A percentile compares a stretch with the other conserved stretches of the same genome.
These are phyloP conservation scores for mouse (Mus musculus) DNA, from an alignment of 2,113 vertebrate genomes.

Conservation along the genomic window DNA sequence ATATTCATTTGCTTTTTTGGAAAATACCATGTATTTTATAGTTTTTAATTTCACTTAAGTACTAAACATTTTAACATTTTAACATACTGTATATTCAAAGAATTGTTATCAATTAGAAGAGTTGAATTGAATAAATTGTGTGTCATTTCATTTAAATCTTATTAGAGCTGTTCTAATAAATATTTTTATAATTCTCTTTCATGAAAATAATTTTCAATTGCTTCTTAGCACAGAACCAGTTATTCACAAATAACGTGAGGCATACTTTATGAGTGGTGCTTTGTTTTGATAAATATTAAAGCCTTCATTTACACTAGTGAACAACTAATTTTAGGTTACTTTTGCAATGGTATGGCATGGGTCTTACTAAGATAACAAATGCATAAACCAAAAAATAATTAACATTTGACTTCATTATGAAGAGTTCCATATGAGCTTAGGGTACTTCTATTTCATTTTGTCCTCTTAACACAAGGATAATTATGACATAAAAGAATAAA, in stretches of 20 bases:
- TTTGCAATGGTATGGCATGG: not conserved
- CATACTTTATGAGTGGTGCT: not conserved
- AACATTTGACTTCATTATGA: constrained; percentile 50
- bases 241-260: not conserved
- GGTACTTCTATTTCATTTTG: constrained; percentile 58
- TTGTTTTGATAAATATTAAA: constrained; percentile 53
- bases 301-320: not conserved
- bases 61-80: not conserved
- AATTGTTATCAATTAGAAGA: constrained; percentile 7
- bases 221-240: not conserved
- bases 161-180: constrained; percentile 59
- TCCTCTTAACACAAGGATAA: constrained; percentile 52
- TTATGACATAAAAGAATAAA: constrained; percentile 67
- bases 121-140: not conserved
- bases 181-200: constrained; percentile 58
- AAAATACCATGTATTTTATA: not conserved
- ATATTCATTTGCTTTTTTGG: constrained; percentile 34
- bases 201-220: constrained; percentile 52
- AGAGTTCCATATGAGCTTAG: constrained; percentile 21
- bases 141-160: constrained; percentile 51
- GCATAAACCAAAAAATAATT: not conserved
- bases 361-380: constrained; percentile 22
- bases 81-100: not conserved
- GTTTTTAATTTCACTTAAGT: not conserved
- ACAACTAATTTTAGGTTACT: constrained; percentile 44